Evolutionary conservation across 2,797 vertebrate genomes (phyloP).

Genomic region (Percopsis omiscomaycus): DNA sequence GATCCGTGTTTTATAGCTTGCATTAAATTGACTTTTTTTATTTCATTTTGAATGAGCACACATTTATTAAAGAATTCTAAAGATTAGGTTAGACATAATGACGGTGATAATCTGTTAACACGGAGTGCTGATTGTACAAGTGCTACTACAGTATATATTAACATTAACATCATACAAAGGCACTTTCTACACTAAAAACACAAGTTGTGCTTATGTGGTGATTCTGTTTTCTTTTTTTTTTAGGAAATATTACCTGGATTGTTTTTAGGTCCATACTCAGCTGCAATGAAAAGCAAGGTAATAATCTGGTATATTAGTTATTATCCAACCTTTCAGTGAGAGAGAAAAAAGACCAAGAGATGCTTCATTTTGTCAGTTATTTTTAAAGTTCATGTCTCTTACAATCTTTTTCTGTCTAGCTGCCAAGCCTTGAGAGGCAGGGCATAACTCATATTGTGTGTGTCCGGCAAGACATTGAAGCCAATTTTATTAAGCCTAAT

Average conservation of each 20-base stretch:
- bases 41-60: no score
- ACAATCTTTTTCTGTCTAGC: constrained; percentile 70
- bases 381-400: background rate
- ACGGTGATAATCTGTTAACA: background rate
- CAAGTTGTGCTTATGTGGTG: background rate
- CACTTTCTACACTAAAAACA: no score
- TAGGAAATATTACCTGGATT: constrained; percentile 98
- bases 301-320: background rate
- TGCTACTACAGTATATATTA: no score
- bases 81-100: no score
- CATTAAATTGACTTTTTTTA: no score
- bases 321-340: background rate
- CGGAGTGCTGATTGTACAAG: background rate
- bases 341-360: background rate
- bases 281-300: constrained; percentile 99
- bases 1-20: no score
- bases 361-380: no score
- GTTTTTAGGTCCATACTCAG: constrained; percentile 97
- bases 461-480: constrained; percentile 98
- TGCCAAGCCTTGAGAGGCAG: constrained; percentile 91
- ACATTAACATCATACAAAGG: no score
- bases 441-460: constrained; percentile 97
- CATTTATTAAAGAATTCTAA: background rate
- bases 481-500: constrained; percentile 99
- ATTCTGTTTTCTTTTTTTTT: constrained; percentile 19